Percentiles rank a stretch among this genome's conserved stretches.
These are phyloP conservation scores for Eupleurogrammus muticus DNA, from an alignment of 2,797 vertebrate species.

Conservation along the genomic window DNA sequence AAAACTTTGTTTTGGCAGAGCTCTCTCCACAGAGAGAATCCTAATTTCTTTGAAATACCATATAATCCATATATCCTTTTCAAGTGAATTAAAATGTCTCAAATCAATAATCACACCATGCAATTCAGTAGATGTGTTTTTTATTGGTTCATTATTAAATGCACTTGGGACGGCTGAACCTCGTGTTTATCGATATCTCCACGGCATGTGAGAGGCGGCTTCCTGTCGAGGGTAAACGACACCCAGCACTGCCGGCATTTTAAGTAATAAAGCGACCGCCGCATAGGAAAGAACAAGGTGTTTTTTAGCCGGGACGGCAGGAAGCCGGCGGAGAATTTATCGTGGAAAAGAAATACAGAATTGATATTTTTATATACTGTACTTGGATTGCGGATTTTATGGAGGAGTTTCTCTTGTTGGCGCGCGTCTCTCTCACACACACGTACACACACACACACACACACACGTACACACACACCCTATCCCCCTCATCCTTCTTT, in stretches of 20 bases:
- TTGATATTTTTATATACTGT: slow-evolving; percentile 16
- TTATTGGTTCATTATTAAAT: slow-evolving; percentile 43
- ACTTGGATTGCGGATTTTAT: slow-evolving; percentile 18
- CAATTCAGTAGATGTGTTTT: slow-evolving; percentile 44
- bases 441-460: too few relatives aligned
- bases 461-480: too few relatives aligned
- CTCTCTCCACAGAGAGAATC: slow-evolving; percentile 10
- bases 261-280: slow-evolving; percentile 43
- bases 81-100: slow-evolving; percentile 42
- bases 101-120: slow-evolving; percentile 51
- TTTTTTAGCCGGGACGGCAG: slow-evolving; percentile 22
- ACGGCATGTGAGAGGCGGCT: slow-evolving; percentile 49
- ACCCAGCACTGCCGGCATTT: slow-evolving; percentile 55
- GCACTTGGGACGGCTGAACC: slow-evolving; percentile 10
- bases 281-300: background rate
- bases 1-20: slow-evolving; percentile 13
- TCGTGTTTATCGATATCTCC: slow-evolving; percentile 43
- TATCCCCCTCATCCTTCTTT: slow-evolving; percentile 4
- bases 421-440: background rate
- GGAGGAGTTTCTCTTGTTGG: slow-evolving; percentile 20
- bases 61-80: slow-evolving; percentile 32
- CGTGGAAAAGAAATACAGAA: slow-evolving; percentile 11
- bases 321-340: background rate
- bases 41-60: slow-evolving; percentile 27
- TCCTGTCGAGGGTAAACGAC: slow-evolving; percentile 53